These are phyloP conservation scores for Lateolabrax maculatus DNA, from an alignment of 2,797 vertebrate species.

Conservation along the genomic window DNA sequence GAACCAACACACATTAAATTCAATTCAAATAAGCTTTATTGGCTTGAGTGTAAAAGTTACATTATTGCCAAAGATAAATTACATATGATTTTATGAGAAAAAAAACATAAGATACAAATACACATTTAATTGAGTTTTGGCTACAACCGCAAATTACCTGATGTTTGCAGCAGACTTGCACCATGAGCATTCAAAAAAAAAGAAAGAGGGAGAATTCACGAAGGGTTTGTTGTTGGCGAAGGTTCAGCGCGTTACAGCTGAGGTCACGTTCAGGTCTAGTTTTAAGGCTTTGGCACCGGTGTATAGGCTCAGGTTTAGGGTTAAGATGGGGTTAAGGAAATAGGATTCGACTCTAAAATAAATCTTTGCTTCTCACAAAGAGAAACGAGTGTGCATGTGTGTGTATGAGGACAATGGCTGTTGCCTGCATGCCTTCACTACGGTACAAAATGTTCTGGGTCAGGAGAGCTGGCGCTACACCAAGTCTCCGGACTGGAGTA, in stretches of 20 bases:
- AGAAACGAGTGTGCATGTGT: background rate
- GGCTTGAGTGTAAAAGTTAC: too few species aligned
- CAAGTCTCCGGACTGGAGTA: slow-evolving; percentile 76
- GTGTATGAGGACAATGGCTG: slow-evolving; percentile 57
- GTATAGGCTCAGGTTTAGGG: background rate
- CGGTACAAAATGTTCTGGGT: slow-evolving; percentile 81
- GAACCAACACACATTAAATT: background rate
- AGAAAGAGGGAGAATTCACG: background rate
- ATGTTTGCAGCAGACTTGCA: background rate
- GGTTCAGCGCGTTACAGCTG: slow-evolving; percentile 14
- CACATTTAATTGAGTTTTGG: background rate
- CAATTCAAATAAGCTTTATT: background rate
- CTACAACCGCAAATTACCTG: background rate
- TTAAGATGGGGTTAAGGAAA: slow-evolving; percentile 19
- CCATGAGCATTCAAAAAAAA: background rate
- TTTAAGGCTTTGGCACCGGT: slow-evolving; percentile 1
- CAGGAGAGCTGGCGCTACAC: slow-evolving; percentile 67
- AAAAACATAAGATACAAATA: background rate
- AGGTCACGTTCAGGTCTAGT: slow-evolving; percentile 4
- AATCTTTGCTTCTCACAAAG: slow-evolving; percentile 21
- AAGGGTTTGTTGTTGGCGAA: slow-evolving; percentile 11
- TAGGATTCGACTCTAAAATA: slow-evolving; percentile 9
- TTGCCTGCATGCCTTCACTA: slow-evolving; percentile 58
- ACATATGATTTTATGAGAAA: background rate
- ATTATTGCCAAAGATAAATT: background rate